Conservation (phyloP, 2,797 vertebrate genomes). For the Hyperoplus immaculatus region DNA sequence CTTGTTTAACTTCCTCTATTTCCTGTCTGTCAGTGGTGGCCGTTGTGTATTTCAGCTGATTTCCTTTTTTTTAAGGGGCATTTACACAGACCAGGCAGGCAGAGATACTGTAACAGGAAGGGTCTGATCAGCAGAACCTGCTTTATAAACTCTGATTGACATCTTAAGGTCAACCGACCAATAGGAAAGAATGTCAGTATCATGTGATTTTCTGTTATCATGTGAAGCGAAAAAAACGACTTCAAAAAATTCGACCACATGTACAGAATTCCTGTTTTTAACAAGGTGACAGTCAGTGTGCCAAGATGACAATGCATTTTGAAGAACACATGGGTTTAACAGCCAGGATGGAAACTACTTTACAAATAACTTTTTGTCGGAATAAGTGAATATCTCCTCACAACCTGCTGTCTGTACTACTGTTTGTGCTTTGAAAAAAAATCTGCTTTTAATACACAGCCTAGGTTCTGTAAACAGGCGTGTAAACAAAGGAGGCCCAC, state of each 20-base stretch:
- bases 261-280: conserved; percentile 10
- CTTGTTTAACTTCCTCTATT: conserved; percentile 62
- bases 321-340: not conserved
- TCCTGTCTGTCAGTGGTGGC: conserved; percentile 57
- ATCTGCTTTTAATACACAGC: no score
- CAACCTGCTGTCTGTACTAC: no score
- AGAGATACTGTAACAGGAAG: conserved; percentile 68
- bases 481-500: no score
- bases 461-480: no score
- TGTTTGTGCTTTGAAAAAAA: no score
- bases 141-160: conserved; percentile 26
- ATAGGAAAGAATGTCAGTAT: conserved; percentile 11
- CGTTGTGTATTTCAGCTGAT: conserved; percentile 24
- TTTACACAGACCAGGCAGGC: not conserved
- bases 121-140: conserved; percentile 63
- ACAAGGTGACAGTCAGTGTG: not conserved
- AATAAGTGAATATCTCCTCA: no score
- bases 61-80: conserved; percentile 58
- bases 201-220: not conserved
- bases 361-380: not conserved
- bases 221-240: not conserved
- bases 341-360: not conserved
- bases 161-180: conserved; percentile 25
- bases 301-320: conserved; percentile 1
- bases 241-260: not conserved